Base-by-base conservation (phyloP, 1,140 invertebrate genomes). In the Thereuonema tuberculata region DNA sequence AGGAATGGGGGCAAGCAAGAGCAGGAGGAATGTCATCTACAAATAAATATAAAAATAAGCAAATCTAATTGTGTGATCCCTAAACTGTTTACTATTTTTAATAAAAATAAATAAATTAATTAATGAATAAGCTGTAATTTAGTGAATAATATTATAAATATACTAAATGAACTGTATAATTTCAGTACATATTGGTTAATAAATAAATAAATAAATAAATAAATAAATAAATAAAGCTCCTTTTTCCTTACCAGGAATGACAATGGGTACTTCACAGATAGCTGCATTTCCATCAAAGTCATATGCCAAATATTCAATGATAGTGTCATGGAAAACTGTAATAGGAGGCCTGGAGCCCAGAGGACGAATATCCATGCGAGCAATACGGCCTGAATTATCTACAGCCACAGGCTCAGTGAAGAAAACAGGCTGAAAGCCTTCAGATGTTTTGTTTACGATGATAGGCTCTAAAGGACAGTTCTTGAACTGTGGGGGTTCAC, bases 221-320 rank as follows among this genome's bases (percentile, higher is more conserved):
- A n/a, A n/a, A n/a, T n/a, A n/a, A n/a, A n/a, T n/a, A n/a, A n/a
- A n/a, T n/a, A n/a, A n/a, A n/a, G n/a, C n/a, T n/a, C n/a, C n/a
- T n/a, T n/a, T n/a, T n/a, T n/a, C n/a, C n/a, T 26, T 73, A 81
- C 80, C 82, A 29, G 88, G 87, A 2, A 93, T 88, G 3, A 90
- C 93, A 21, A 95, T 93, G 67, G 94, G 94, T 2, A 97, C 90
- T 78, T 92, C 87, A 69, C 93, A 98, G 71, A 95, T 94, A 25
- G 93, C 93, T 24, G 94, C 89, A 69, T 98, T 97, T 64, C 93
- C 93, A 71, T 97, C 93, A 68, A 91, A 92, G 76, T 98, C 93
- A 68, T 89, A 96, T 0, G 93, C 93, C 1, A 93, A 84, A 67
- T 97, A 98, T 78, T 94, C 88, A 0, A 97, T 88, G 43, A 93